These are phyloP conservation scores for Paguma larvata DNA, from an alignment of 2,797 vertebrate genomes.

Conservation along the genomic window DNA sequence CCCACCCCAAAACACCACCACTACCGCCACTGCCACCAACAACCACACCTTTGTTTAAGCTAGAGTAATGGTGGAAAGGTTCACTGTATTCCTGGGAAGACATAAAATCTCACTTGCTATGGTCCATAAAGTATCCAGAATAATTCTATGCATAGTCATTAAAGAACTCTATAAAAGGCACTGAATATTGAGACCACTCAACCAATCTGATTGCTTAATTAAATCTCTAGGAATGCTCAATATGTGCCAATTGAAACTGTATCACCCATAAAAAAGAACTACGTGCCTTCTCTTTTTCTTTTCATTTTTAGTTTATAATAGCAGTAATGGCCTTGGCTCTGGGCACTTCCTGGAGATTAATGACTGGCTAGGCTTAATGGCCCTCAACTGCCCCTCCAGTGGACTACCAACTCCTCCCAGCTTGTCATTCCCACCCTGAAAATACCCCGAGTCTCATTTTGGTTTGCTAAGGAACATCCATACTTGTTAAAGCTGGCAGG, in stretches of 20 bases:
- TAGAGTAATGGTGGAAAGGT: neutral
- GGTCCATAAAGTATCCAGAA: slow-evolving; percentile 85
- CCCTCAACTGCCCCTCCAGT: slow-evolving; percentile 66
- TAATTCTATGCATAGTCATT: slow-evolving; percentile 82
- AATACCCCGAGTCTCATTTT: slow-evolving; percentile 81
- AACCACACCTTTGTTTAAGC: slow-evolving; percentile 56
- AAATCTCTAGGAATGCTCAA: slow-evolving; percentile 83
- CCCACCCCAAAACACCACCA: neutral
- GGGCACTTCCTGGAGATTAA: slow-evolving; percentile 87
- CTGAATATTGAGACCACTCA: slow-evolving; percentile 82
- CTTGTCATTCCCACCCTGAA: slow-evolving; percentile 84
- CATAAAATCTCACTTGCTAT: slow-evolving; percentile 79
- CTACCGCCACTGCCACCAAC: neutral
- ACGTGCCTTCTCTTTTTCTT: slow-evolving; percentile 72
- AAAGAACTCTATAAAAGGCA: slow-evolving; percentile 85
- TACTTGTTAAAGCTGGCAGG: slow-evolving; percentile 38
- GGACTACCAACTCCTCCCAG: slow-evolving; percentile 79
- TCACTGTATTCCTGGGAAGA: slow-evolving; percentile 66
- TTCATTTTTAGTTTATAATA: slow-evolving; percentile 83
- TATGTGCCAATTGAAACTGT: slow-evolving; percentile 75
- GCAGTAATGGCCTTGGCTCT: slow-evolving; percentile 85
- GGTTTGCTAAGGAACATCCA: slow-evolving; percentile 84
- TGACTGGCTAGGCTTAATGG: slow-evolving; percentile 85
- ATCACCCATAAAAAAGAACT: slow-evolving; percentile 81
- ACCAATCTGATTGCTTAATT: slow-evolving; percentile 82